These are phyloP conservation scores for Lasioglossum vierecki DNA, from an alignment of 2,888 invertebrate species.

Conservation along the genomic window DNA sequence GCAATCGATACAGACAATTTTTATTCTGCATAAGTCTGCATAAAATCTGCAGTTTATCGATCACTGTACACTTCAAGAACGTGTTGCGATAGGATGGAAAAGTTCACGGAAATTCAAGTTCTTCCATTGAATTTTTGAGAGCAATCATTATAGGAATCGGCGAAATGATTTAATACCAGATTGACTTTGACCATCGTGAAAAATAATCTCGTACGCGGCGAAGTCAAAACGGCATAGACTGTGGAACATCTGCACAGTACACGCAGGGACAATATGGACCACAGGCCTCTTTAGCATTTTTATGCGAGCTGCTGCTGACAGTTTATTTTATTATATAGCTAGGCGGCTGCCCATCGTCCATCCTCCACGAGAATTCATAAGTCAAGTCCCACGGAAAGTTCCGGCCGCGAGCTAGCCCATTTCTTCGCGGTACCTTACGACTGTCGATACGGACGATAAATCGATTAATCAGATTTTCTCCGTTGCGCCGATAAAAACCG, in stretches of 20 bases:
- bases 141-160: background rate
- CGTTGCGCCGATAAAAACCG: background rate
- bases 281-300: slow-evolving; percentile 82
- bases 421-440: slow-evolving; percentile 47
- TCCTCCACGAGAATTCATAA: slow-evolving; percentile 73
- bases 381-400: slow-evolving; percentile 61
- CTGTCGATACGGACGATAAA: slow-evolving; percentile 38
- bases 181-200: background rate
- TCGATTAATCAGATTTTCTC: slow-evolving; percentile 30
- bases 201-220: background rate
- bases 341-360: slow-evolving; percentile 76
- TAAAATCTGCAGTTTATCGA: too few species aligned
- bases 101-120: background rate
- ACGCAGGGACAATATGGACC: slow-evolving; percentile 74
- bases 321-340: slow-evolving; percentile 82
- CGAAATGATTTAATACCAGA: background rate
- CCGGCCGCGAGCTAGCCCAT: slow-evolving; percentile 31
- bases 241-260: slow-evolving; percentile 67
- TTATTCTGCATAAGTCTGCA: too few species aligned
- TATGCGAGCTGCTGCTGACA: slow-evolving; percentile 83
- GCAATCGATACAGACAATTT: too few species aligned
- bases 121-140: background rate
- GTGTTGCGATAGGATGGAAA: background rate
- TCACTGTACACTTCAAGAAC: too few species aligned
- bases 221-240: slow-evolving; percentile 3